Evolutionary conservation across 2,888 invertebrate genomes (phyloP).

Genomic region (Achlya flavicornis): DNA sequence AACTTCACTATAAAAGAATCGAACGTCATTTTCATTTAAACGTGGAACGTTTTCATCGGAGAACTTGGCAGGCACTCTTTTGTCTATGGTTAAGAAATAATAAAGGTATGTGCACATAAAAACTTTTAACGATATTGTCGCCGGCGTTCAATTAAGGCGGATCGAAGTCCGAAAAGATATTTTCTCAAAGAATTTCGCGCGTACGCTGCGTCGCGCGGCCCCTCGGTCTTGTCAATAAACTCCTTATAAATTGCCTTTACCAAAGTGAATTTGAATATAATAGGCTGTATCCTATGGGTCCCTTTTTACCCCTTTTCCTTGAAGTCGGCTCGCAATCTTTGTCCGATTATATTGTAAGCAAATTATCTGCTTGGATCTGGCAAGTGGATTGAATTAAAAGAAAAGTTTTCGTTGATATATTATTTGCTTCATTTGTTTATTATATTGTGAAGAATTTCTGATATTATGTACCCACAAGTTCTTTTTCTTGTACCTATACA

Average conservation of each 20-base stretch:
- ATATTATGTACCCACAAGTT: background rate
- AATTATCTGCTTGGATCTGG: slow-evolving; percentile 81
- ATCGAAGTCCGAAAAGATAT: slow-evolving; percentile 56
- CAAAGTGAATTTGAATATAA: slow-evolving; percentile 82
- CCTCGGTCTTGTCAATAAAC: slow-evolving; percentile 79
- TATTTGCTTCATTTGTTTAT: slow-evolving; percentile 46
- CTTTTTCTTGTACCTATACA: background rate
- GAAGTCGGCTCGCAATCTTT: slow-evolving; percentile 72
- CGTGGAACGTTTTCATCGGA: background rate
- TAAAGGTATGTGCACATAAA: slow-evolving; percentile 47
- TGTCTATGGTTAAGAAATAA: slow-evolving; percentile 35
- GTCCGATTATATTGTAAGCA: slow-evolving; percentile 84
- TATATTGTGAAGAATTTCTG: slow-evolving; percentile 14
- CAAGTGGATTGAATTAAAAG: slow-evolving; percentile 58
- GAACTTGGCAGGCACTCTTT: slow-evolving; percentile 9
- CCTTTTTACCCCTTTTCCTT: slow-evolving; percentile 75
- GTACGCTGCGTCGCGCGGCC: slow-evolving; percentile 43
- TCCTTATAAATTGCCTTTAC: slow-evolving; percentile 82
- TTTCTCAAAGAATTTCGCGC: slow-evolving; percentile 76
- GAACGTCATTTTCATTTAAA: slow-evolving; percentile 1
- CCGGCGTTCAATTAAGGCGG: slow-evolving; percentile 74
- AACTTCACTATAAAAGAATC: slow-evolving; percentile 1
- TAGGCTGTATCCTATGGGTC: slow-evolving; percentile 71
- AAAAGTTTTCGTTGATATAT: slow-evolving; percentile 44
- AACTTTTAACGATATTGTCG: slow-evolving; percentile 73